phyloP scores from a whole-genome alignment of 37 sponge, comb jelly and placozoan genomes.

The Halichondria panicea region DNA sequence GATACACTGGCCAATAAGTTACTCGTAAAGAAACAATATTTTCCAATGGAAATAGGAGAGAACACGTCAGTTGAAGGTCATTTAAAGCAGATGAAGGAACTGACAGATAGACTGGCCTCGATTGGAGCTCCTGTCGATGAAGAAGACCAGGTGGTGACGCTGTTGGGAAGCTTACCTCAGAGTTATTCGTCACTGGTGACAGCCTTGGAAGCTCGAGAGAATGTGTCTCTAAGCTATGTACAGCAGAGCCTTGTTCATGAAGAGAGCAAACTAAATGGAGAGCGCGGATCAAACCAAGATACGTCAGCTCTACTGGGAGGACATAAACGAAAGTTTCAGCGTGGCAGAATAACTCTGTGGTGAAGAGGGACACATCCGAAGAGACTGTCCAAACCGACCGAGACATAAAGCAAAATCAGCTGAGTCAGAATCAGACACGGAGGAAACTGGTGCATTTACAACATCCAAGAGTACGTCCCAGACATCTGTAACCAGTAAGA shows the following conservation, averaged over 20 bases:
- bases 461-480: not conserved
- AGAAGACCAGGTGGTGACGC: too few species aligned
- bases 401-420: not conserved
- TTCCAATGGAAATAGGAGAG: constrained; percentile 11
- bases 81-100: constrained; percentile 41
- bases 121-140: constrained; percentile 31
- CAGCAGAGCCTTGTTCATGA: constrained; percentile 5
- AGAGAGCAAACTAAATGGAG: not conserved
- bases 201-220: constrained; percentile 9
- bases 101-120: constrained; percentile 29
- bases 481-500: too few species aligned
- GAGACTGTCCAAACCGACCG: constrained; percentile 26
- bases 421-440: not conserved
- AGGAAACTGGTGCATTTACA: constrained; percentile 8
- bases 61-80: constrained; percentile 18
- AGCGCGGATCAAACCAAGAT: too few species aligned
- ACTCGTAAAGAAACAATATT: constrained; percentile 24
- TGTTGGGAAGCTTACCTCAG: too few species aligned
- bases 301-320: constrained; percentile 10
- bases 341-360: constrained; percentile 1
- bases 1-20: constrained; percentile 25
- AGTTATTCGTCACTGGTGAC: constrained; percentile 27
- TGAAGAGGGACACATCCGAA: constrained; percentile 16
- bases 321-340: not conserved
- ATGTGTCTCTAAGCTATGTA: not conserved